Percentiles rank a stretch among this genome's conserved stretches.
phyloP scores from a whole-genome alignment of 2,113 vertebrate species.

The Brienomyrus longianalis region DNA sequence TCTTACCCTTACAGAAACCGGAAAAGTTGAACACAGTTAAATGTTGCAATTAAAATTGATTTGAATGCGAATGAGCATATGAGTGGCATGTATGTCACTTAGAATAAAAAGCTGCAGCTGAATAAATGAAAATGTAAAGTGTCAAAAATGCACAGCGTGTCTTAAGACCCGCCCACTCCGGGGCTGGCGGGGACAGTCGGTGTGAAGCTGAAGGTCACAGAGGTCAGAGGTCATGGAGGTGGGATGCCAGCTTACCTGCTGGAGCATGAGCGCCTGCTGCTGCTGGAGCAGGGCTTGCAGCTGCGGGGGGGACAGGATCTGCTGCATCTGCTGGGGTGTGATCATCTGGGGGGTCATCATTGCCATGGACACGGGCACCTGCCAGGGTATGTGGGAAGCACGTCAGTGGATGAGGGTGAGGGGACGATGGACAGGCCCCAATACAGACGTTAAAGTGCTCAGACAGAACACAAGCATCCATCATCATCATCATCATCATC shows the following conservation, averaged over 20 bases:
- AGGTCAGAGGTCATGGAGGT: background rate
- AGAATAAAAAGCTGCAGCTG: background rate
- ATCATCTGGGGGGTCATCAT: conserved; percentile 99
- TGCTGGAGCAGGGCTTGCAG: conserved; percentile 95
- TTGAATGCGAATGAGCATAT: background rate
- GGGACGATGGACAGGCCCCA: background rate
- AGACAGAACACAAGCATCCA: background rate
- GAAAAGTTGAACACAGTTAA: background rate
- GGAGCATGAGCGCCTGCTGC: conserved; percentile 95
- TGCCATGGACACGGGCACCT: conserved; percentile 96
- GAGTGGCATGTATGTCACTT: background rate
- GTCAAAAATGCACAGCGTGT: background rate
- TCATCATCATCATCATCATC: background rate
- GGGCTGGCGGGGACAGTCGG: background rate
- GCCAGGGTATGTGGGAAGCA: background rate
- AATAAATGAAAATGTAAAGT: background rate
- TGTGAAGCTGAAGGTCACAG: background rate
- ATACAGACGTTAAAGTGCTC: background rate
- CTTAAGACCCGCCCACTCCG: background rate
- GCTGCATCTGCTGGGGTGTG: conserved; percentile 97
- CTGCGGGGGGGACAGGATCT: conserved; percentile 94
- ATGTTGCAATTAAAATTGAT: background rate
- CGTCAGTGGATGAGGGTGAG: background rate
- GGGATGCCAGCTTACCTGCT: conserved; percentile 71
- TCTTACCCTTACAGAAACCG: background rate